Percentiles rank a stretch among this genome's conserved stretches.
Evolutionary conservation across 2,888 invertebrate genomes (phyloP).

Genomic region (Mesorhabditis spiculigera): DNA sequence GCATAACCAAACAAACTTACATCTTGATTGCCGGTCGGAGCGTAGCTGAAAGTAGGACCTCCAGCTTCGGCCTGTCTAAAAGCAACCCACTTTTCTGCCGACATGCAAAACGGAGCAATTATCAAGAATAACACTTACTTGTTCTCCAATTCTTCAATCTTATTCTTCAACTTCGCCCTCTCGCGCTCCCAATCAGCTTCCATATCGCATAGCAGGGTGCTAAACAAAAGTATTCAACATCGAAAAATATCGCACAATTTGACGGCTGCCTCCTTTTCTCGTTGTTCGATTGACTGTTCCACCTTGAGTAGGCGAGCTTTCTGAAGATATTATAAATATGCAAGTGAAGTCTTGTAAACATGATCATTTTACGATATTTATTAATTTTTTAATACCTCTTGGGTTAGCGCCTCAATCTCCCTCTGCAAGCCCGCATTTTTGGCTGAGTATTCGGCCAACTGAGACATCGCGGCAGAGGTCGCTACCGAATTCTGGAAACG

Average conservation of each 20-base stretch:
- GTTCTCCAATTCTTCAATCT: not conserved
- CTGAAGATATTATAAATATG: not conserved
- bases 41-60: no score
- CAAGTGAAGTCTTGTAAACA: no score
- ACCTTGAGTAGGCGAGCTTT: not conserved
- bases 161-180: not conserved
- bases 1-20: conserved; percentile 3
- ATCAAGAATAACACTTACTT: not conserved
- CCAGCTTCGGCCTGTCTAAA: no score
- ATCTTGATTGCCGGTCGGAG: not conserved
- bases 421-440: no score
- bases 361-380: no score
- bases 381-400: no score
- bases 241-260: not conserved
- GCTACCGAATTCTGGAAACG: no score
- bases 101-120: not conserved
- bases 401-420: no score
- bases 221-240: not conserved
- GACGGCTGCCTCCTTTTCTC: not conserved
- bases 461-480: no score
- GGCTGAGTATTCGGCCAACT: no score
- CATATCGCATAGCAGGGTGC: not conserved
- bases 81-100: no score
- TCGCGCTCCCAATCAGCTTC: not conserved
- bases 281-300: not conserved